Evolutionary conservation across 2,797 vertebrate genomes (phyloP).

Genomic region (Myotis planiceps): DNA sequence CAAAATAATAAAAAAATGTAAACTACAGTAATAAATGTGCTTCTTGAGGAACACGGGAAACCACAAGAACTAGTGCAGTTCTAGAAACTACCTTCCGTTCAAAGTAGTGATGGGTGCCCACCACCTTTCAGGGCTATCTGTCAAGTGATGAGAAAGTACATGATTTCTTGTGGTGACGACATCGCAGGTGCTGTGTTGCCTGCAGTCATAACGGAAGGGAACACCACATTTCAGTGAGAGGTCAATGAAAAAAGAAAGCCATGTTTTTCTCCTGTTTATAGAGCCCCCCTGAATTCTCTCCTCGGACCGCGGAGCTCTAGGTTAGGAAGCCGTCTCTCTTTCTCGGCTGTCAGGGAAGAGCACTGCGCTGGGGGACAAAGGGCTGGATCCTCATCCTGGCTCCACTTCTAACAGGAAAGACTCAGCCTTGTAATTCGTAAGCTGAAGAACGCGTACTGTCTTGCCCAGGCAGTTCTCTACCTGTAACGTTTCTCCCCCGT

Average conservation of each 20-base stretch:
- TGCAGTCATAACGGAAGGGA: not conserved
- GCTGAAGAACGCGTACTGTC: not conserved
- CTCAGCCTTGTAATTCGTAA: not conserved
- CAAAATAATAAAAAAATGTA: not conserved
- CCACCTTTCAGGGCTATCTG: not conserved
- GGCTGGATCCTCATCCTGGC: not conserved
- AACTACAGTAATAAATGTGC: not conserved
- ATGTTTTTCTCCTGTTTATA: not conserved
- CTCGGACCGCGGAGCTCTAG: rapidly evolving
- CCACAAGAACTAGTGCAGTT: not conserved
- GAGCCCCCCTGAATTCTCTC: not conserved
- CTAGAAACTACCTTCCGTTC: not conserved
- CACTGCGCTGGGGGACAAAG: not conserved
- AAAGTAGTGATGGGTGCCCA: not conserved
- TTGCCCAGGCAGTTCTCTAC: not conserved
- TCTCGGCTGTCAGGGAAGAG: not conserved
- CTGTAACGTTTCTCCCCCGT: not conserved
- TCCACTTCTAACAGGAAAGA: not conserved
- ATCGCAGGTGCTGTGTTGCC: not conserved
- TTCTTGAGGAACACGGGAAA: not conserved
- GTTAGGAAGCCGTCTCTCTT: not conserved
- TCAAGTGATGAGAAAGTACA: not conserved
- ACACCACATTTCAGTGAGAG: not conserved
- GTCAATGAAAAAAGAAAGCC: not conserved
- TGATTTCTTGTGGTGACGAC: not conserved